Conservation (phyloP, 2,113 vertebrate species). For the Bubo bubo region DNA sequence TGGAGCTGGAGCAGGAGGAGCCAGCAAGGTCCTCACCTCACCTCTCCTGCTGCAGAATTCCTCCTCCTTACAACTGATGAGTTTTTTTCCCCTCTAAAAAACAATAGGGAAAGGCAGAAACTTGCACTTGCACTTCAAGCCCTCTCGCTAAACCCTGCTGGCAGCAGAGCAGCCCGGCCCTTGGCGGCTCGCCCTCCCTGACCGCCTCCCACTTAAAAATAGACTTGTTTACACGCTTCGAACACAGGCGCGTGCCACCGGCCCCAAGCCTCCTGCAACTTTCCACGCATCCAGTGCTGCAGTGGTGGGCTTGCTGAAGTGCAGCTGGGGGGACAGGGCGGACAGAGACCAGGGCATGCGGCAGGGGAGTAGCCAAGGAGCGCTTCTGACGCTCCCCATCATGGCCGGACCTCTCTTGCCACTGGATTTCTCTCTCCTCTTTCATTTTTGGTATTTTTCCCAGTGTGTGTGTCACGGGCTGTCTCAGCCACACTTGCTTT, state of each 20-base stretch:
- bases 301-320: background rate
- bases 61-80: background rate
- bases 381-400: background rate
- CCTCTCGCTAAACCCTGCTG: background rate
- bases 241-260: background rate
- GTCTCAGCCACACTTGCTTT: accelerated
- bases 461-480: background rate
- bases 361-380: background rate
- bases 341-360: background rate
- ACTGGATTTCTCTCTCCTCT: background rate
- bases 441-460: background rate
- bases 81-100: background rate
- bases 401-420: background rate
- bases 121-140: background rate
- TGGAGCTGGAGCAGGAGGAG: background rate
- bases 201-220: conserved; percentile 51
- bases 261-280: background rate
- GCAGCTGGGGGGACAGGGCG: accelerated
- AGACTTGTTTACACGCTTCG: conserved; percentile 44
- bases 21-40: background rate
- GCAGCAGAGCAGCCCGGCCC: background rate
- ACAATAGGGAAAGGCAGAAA: background rate
- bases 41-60: background rate
- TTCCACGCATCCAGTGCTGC: background rate
- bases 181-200: background rate